Conservation (phyloP, 2,113 vertebrate genomes). For the Neolamprologus caudopunctatus region DNA sequence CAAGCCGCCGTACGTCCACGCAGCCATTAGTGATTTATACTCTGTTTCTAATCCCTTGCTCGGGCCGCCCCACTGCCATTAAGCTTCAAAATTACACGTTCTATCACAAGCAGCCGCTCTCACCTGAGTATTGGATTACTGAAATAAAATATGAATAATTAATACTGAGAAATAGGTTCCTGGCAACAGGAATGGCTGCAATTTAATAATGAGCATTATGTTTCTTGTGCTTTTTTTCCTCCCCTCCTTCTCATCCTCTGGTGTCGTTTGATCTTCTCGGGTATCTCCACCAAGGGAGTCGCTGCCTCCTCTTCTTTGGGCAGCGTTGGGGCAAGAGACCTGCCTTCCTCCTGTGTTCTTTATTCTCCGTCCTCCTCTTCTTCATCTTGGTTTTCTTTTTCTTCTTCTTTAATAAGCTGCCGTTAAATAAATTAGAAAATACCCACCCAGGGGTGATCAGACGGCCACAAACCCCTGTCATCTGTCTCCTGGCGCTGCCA, state of each 20-base stretch:
- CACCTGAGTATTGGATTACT: constrained; percentile 99
- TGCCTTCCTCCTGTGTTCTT: constrained; percentile 9
- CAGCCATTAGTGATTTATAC: constrained; percentile 67
- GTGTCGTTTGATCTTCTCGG: constrained; percentile 82
- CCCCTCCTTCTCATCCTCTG: constrained; percentile 29
- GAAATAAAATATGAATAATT: constrained; percentile 99
- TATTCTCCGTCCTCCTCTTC: neutral
- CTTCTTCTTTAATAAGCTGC: constrained; percentile 47
- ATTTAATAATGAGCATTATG: constrained; percentile 97
- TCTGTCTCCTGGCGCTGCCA: constrained; percentile 62
- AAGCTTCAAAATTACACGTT: constrained; percentile 87
- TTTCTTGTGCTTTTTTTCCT: constrained; percentile 48
- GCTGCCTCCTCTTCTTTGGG: constrained; percentile 3
- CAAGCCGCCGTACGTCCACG: constrained; percentile 7
- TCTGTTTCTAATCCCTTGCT: constrained; percentile 39
- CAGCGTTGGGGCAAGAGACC: constrained; percentile 23
- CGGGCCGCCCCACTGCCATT: constrained; percentile 77
- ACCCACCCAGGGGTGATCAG: constrained; percentile 63
- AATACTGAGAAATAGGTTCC: constrained; percentile 95
- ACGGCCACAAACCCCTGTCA: constrained; percentile 63
- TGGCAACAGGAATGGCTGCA: constrained; percentile 88
- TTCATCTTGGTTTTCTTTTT: neutral
- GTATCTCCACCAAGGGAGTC: constrained; percentile 53
- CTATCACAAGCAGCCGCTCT: constrained; percentile 77
- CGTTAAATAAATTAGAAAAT: constrained; percentile 62